phyloP scores from a whole-genome alignment of 2,113 vertebrate species.

The Chloropsis hardwickii region DNA sequence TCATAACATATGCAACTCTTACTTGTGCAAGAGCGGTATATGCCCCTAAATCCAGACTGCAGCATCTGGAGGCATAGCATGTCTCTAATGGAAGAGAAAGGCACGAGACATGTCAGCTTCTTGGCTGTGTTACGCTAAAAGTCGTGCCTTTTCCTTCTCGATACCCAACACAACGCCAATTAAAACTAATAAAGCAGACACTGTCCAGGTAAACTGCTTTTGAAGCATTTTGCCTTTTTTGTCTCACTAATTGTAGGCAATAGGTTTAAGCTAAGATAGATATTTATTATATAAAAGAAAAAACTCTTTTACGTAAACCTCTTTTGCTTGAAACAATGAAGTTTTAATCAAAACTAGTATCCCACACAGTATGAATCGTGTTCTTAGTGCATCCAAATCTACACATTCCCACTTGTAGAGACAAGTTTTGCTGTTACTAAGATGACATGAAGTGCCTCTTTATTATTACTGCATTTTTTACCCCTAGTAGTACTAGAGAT shows the following conservation, averaged over 20 bases:
- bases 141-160: not conserved
- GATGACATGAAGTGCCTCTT: not conserved
- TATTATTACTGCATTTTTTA: not conserved
- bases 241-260: not conserved
- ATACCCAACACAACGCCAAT: not conserved
- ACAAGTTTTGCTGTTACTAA: not conserved
- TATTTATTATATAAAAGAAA: not conserved
- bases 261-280: not conserved
- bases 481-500: not conserved
- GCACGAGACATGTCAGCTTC: slow-evolving; percentile 33
- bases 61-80: slow-evolving; percentile 60
- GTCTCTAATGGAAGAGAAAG: slow-evolving; percentile 54
- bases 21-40: slow-evolving; percentile 45
- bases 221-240: not conserved
- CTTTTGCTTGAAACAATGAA: not conserved
- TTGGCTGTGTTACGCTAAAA: not conserved
- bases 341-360: not conserved
- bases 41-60: slow-evolving; percentile 48
- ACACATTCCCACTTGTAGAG: not conserved
- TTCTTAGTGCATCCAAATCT: not conserved
- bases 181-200: slow-evolving; percentile 10
- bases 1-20: slow-evolving; percentile 59
- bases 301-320: not conserved
- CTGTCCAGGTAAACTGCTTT: slow-evolving; percentile 24
- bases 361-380: not conserved